A percentile compares a stretch with the other conserved stretches of the same genome.
Conservation (phyloP, 2,113 vertebrate species). For the Protobothrops flavoviridis region DNA sequence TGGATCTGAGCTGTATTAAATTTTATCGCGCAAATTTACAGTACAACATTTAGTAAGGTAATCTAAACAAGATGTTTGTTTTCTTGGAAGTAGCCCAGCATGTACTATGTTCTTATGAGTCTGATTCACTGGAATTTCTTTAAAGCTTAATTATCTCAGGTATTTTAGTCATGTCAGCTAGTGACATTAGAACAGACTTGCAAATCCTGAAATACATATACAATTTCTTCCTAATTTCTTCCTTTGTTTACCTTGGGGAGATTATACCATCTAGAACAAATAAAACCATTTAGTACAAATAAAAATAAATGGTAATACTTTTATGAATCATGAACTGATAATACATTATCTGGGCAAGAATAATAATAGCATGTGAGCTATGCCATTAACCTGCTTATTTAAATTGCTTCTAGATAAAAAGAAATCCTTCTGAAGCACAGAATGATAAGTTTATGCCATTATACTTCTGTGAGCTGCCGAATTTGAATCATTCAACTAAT, state of each 20-base stretch:
- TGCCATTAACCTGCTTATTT: conserved; percentile 39
- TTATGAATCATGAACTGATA: conserved; percentile 39
- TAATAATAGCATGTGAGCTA: conserved; percentile 51
- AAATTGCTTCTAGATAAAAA: conserved; percentile 45
- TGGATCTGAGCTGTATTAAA: not conserved
- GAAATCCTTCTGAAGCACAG: conserved; percentile 5
- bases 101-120: not conserved
- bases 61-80: not conserved
- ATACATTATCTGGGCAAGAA: conserved; percentile 42
- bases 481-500: not conserved
- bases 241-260: not conserved
- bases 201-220: not conserved
- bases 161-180: not conserved
- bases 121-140: not conserved
- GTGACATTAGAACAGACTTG: conserved; percentile 6
- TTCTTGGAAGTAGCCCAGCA: not conserved
- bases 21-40: not conserved
- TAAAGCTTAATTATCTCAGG: not conserved
- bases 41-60: not conserved
- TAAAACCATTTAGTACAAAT: conserved; percentile 16
- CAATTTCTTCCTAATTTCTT: not conserved
- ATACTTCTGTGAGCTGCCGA: not conserved
- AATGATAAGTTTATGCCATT: not conserved
- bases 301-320: conserved; percentile 38
- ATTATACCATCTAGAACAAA: conserved; percentile 26